phyloP scores from a whole-genome alignment of 2,888 invertebrate genomes.

The Meliscaeva auricollis region DNA sequence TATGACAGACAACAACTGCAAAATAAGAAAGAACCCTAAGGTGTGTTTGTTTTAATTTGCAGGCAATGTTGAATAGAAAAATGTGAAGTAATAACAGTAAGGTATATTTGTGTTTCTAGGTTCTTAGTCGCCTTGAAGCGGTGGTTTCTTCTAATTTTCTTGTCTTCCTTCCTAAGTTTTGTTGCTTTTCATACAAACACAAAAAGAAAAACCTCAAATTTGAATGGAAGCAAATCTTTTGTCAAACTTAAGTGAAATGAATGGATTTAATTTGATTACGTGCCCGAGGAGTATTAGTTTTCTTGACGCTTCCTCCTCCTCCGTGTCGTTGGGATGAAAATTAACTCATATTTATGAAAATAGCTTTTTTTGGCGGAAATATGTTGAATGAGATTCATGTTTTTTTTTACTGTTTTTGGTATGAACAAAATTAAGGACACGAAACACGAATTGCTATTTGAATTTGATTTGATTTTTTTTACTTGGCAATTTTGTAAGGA shows the following conservation, averaged over 20 bases:
- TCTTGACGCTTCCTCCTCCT: background rate
- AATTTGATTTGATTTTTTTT: conserved; percentile 12
- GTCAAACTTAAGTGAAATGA: conserved; percentile 40
- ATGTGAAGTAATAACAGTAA: conserved; percentile 15
- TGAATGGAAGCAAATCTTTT: conserved; percentile 12
- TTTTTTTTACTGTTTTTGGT: background rate
- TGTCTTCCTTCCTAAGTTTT: background rate
- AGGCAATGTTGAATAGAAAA: conserved; percentile 24
- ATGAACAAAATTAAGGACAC: conserved; percentile 29
- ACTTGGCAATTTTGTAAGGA: background rate
- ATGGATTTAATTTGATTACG: conserved; percentile 61
- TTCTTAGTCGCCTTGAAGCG: background rate
- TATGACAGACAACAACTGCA: background rate
- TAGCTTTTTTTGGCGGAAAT: conserved; percentile 1
- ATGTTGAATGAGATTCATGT: conserved; percentile 1
- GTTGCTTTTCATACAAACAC: background rate
- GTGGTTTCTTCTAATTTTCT: background rate
- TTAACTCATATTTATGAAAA: conserved; percentile 47
- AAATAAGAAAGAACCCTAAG: background rate
- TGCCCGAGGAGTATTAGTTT: conserved; percentile 53
- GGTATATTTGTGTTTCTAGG: background rate
- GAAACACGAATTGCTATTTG: conserved; percentile 7
- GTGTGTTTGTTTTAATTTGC: conserved; percentile 28
- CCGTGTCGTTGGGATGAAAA: conserved; percentile 26
- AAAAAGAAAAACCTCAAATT: conserved; percentile 14